Evolutionary conservation across 1,140 invertebrate species (phyloP).

Genomic region (Hypsibius dujardini): DNA sequence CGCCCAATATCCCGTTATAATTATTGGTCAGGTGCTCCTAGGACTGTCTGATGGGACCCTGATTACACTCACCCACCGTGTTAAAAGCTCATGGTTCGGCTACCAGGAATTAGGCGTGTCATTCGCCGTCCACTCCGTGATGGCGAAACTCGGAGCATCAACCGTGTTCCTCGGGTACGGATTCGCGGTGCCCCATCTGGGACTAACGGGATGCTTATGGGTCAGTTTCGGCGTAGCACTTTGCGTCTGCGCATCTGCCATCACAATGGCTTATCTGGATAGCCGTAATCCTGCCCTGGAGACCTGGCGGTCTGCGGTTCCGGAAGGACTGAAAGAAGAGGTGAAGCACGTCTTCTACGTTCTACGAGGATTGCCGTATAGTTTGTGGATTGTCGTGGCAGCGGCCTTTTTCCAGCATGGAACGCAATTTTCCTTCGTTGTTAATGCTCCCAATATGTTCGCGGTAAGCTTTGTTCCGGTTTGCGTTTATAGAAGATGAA

Average conservation of each 20-base stretch:
- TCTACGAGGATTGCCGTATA: not conserved
- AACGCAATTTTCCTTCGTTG: not conserved
- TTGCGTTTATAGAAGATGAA: no score
- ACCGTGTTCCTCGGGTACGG: not conserved
- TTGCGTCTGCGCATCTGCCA: not conserved
- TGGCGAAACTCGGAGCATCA: not conserved
- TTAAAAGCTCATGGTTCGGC: not conserved
- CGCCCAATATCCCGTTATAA: no score
- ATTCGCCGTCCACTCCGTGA: not conserved
- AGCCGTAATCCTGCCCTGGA: not conserved
- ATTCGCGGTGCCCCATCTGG: not conserved
- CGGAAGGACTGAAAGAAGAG: not conserved
- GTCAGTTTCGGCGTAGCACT: not conserved
- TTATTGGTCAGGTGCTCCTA: not conserved
- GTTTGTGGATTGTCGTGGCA: not conserved
- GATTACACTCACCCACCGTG: not conserved
- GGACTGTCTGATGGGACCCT: not conserved
- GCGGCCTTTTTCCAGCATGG: not conserved
- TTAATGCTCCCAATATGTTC: not conserved
- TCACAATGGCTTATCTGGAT: not conserved
- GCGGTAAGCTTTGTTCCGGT: no score
- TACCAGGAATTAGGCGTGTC: conserved; percentile 1
- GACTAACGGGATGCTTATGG: not conserved
- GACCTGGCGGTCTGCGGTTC: not conserved
- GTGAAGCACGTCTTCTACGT: no score